A percentile compares a stretch with the other conserved stretches of the same genome.
Evolutionary conservation across 2,797 vertebrate genomes (phyloP).

Genomic region (Coregonus sp.): DNA sequence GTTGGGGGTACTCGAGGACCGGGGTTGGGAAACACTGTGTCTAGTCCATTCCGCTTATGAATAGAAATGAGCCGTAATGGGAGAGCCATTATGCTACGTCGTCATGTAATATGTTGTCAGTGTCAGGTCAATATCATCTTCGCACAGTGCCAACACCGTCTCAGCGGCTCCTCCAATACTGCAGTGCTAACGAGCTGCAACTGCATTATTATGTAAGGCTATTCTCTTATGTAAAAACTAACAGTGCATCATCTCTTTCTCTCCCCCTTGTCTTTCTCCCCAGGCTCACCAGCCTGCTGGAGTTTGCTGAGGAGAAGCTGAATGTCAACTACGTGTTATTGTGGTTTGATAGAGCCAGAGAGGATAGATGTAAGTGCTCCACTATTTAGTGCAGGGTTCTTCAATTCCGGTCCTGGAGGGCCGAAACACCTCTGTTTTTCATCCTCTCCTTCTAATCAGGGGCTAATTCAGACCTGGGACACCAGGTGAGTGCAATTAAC

Average conservation of each 20-base stretch:
- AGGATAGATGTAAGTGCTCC: conserved; percentile 87
- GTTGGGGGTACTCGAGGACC: no score
- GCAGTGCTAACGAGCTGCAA: conserved; percentile 14
- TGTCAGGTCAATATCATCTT: conserved; percentile 43
- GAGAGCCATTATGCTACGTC: conserved; percentile 2
- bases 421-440: no score
- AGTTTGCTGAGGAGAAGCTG: conserved; percentile 95
- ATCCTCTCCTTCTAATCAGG: no score
- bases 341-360: conserved; percentile 95
- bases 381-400: background rate
- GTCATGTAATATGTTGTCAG: background rate
- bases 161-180: conserved; percentile 9
- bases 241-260: conserved; percentile 45
- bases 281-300: conserved; percentile 92
- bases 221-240: conserved; percentile 62
- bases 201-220: conserved; percentile 69
- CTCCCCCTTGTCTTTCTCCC: background rate
- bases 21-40: background rate
- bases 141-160: background rate
- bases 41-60: background rate
- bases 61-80: background rate
- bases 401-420: no score
- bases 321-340: conserved; percentile 93
- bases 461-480: no score
- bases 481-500: no score